Conservation (phyloP, 2,888 invertebrate genomes). For the Andrena haemorrhoa region DNA sequence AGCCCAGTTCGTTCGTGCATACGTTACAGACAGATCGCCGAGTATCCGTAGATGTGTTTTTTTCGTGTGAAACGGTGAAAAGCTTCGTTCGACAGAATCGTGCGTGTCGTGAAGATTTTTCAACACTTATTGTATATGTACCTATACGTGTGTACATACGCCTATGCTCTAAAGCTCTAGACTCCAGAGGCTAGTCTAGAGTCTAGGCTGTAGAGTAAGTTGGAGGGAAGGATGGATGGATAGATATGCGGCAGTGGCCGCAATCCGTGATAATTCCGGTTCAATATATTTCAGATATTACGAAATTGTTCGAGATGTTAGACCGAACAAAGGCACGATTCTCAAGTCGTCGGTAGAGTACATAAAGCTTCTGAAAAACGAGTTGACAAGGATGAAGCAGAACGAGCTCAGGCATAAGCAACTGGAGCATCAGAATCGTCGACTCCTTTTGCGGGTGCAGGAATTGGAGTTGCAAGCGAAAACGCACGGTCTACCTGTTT, state of each 20-base stretch:
- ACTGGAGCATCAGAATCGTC: slow-evolving; percentile 93
- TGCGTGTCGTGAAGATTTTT: too few relatives aligned
- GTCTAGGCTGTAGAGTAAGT: background rate
- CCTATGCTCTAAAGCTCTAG: too few relatives aligned
- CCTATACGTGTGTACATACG: background rate
- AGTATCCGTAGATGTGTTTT: too few relatives aligned
- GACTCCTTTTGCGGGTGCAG: slow-evolving; percentile 92
- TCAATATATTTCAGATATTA: slow-evolving; percentile 87
- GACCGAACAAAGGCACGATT: slow-evolving; percentile 98
- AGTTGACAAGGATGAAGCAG: slow-evolving; percentile 90
- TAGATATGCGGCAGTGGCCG: background rate
- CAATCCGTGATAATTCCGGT: background rate
- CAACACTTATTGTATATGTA: too few relatives aligned
- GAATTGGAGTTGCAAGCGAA: slow-evolving; percentile 92
- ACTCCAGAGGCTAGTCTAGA: too few relatives aligned
- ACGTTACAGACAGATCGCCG: too few relatives aligned
- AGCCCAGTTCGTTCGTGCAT: too few relatives aligned
- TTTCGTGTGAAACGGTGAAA: too few relatives aligned
- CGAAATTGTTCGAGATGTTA: slow-evolving; percentile 94
- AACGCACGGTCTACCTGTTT: slow-evolving; percentile 89
- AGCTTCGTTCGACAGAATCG: too few relatives aligned
- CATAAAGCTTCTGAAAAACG: slow-evolving; percentile 93
- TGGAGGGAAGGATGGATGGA: background rate
- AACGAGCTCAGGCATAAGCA: slow-evolving; percentile 92
- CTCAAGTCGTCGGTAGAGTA: slow-evolving; percentile 99